phyloP scores from a whole-genome alignment of 2,113 vertebrate species.

The Psittacus erithacus region DNA sequence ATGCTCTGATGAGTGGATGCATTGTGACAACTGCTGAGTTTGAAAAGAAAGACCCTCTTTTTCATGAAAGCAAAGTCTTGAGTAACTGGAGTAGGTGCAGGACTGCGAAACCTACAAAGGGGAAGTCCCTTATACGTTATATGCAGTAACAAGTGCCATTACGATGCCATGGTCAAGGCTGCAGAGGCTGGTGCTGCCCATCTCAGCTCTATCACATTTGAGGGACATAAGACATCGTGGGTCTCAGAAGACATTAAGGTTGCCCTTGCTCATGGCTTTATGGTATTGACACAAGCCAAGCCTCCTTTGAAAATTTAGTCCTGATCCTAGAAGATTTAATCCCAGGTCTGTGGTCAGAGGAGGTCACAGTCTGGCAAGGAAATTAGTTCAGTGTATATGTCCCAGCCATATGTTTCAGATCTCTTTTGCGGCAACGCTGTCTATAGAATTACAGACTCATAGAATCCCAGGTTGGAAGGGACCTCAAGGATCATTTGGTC shows the following conservation, averaged over 20 bases:
- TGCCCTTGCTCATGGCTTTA: neutral
- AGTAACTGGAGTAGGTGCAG: neutral
- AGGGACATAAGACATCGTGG: rapidly evolving
- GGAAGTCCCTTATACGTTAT: neutral
- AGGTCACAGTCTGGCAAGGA: neutral
- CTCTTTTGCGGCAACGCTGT: neutral
- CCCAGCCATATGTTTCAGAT: neutral
- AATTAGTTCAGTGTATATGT: neutral
- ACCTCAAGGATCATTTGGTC: neutral
- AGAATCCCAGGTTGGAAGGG: neutral
- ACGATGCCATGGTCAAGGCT: neutral
- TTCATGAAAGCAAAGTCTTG: neutral
- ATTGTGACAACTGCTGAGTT: neutral
- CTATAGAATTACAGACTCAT: neutral
- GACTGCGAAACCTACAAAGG: neutral
- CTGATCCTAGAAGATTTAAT: neutral
- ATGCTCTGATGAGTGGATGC: neutral
- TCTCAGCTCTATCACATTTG: neutral
- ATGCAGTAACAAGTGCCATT: rapidly evolving
- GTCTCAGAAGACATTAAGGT: neutral
- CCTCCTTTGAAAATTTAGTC: neutral
- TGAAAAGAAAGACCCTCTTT: neutral
- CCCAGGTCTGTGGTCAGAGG: neutral
- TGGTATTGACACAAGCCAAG: neutral
- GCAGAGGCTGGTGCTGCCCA: neutral